Base-by-base conservation (phyloP, 2,113 vertebrate genomes). In the Saccopteryx leptura region DNA sequence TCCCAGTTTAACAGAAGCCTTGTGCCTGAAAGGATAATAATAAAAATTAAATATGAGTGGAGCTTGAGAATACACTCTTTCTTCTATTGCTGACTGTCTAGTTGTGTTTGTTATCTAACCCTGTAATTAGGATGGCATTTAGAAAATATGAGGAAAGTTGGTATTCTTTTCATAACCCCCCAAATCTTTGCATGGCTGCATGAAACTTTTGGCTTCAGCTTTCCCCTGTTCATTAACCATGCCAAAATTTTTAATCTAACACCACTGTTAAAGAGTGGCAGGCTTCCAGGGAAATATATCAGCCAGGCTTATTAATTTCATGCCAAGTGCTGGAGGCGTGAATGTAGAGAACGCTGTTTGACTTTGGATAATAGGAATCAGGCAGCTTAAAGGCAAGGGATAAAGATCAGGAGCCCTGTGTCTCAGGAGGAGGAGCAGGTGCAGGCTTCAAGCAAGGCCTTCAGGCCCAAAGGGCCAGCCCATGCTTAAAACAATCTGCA, bases 391-490 rank as follows among this genome's bases (percentile, higher is more conserved):
- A 98, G 98, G 98, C 99, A 99, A 98, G 98, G 99, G 99, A 99
- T 99, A 99, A 98, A 99, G 99, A 99, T 99, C 99, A 99, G 99
- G 99, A 99, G 99, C 99, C 99, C 98, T 93, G 97, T 97, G 98
- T 99, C 99, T 99, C 99, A 96, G 97, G 99, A 99, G 99, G 99
- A 98, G 99, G 99, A 99, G 99, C 99, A 99, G 99, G 99, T 99
- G 99, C 99, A 99, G 98, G 98, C 99, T 99, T 99, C 98, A 98
- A 99, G 99, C 99, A 98, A 99, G 99, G 99, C 99, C 99, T 99
- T 99, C 99, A 99, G 99, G 99, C 99, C 99, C 99, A 99, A 98
- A 99, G 99, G 99, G 98, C 99, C 99, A 99, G 99, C 99, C 99
- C 99, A 98, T 98, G 99, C 99, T 99, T 99, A 99, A 99, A 99